Percentiles rank a stretch among this genome's conserved stretches.
These are phyloP conservation scores for Manis javanica DNA, from an alignment of 2,797 vertebrate genomes.

Conservation along the genomic window DNA sequence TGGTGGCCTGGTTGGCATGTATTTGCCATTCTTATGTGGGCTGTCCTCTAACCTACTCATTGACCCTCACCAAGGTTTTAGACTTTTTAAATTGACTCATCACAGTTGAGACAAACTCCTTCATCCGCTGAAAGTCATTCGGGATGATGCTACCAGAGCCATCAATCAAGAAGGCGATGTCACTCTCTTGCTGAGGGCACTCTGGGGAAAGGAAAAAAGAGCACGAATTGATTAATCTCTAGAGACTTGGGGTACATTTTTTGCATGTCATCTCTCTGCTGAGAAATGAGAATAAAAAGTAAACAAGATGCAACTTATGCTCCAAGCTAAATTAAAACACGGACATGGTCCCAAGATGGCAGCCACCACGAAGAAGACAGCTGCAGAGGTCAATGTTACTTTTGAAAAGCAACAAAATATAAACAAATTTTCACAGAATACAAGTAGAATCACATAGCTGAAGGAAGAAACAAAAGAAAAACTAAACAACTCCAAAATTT, in stretches of 20 bases:
- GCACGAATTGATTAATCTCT: not conserved
- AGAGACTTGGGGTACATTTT: not conserved
- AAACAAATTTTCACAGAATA: conserved; percentile 98
- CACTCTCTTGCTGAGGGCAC: conserved; percentile 76
- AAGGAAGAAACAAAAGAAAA: conserved; percentile 97
- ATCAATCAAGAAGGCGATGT: conserved; percentile 85
- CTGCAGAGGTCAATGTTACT: conserved; percentile 96
- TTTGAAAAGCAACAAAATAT: conserved; percentile 99
- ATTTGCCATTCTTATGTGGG: not conserved
- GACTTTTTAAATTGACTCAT: conserved; percentile 75
- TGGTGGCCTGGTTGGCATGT: not conserved
- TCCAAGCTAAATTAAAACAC: not conserved
- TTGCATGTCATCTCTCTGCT: not conserved
- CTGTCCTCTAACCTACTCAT: not conserved
- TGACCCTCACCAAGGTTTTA: conserved; percentile 77
- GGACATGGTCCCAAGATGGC: not conserved
- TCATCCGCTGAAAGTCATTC: conserved; percentile 74
- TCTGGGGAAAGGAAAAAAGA: conserved; percentile 39
- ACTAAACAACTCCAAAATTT: conserved; percentile 82
- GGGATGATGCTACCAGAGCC: conserved; percentile 77
- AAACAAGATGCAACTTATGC: not conserved
- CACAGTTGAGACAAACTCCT: conserved; percentile 80
- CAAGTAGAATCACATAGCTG: conserved; percentile 95
- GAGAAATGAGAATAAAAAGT: not conserved
- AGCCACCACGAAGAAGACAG: not conserved